phyloP scores from a whole-genome alignment of 1,140 invertebrate genomes.

The Eriosoma lanigerum region DNA sequence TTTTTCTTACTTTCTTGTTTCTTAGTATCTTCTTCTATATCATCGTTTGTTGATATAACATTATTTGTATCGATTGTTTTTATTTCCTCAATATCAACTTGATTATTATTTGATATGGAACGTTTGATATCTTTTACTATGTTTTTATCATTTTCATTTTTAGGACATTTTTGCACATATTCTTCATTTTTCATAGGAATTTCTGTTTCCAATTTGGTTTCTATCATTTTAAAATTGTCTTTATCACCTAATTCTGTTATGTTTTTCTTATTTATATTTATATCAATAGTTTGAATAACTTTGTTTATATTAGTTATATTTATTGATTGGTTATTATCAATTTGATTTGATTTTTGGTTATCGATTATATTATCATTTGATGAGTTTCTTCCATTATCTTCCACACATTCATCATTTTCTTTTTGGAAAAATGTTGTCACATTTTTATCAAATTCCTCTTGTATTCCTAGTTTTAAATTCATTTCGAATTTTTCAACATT shows the following conservation, averaged over 20 bases:
- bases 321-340: background rate
- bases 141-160: background rate
- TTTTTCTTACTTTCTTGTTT: slow-evolving; percentile 57
- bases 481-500: slow-evolving; percentile 43
- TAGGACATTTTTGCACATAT: background rate
- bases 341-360: background rate
- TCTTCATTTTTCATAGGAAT: too few relatives aligned
- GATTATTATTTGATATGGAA: background rate
- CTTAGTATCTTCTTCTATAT: slow-evolving; percentile 55
- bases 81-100: slow-evolving; percentile 50
- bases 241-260: too few relatives aligned
- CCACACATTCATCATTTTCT: background rate
- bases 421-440: background rate
- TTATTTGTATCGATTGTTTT: slow-evolving; percentile 54
- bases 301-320: background rate
- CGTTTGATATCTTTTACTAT: background rate
- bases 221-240: too few relatives aligned
- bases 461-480: slow-evolving; percentile 46
- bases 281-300: background rate
- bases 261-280: background rate
- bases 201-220: background rate
- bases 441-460: slow-evolving; percentile 23
- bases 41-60: slow-evolving; percentile 38
- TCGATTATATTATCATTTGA: background rate
- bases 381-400: background rate